Percentiles rank a stretch among this genome's conserved stretches.
Evolutionary conservation across 1,140 invertebrate genomes (phyloP).

Genomic region (Mesaphorura yosii): DNA sequence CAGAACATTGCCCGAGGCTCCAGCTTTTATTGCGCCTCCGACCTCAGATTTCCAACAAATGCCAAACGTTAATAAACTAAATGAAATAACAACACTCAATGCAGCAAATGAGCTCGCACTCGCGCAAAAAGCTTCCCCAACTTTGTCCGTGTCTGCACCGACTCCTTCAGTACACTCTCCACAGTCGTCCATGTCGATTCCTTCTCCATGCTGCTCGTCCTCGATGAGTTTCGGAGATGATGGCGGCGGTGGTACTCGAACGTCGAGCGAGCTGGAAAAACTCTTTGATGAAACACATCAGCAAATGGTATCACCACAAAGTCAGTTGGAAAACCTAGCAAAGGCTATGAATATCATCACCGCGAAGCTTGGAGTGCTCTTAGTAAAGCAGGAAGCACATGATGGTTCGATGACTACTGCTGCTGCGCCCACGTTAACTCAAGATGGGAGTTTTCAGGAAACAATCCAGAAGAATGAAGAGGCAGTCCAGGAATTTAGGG

Average conservation of each 20-base stretch:
- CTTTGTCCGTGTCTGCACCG: no score
- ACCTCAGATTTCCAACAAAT: no score
- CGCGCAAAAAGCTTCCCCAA: not conserved
- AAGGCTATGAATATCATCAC: conserved; percentile 2
- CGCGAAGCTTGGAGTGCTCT: not conserved
- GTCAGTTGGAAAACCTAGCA: conserved; percentile 35
- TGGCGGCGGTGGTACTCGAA: no score
- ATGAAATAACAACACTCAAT: not conserved
- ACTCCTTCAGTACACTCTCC: no score
- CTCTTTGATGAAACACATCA: not conserved
- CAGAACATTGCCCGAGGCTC: no score
- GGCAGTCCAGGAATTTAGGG: no score
- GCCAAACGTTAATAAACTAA: not conserved
- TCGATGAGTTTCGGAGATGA: no score
- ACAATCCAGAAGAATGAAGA: no score
- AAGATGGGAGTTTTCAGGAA: no score
- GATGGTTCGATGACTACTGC: conserved; percentile 35
- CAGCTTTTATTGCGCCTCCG: no score
- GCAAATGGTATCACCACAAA: conserved; percentile 32
- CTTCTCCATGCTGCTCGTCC: no score
- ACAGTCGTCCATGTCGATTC: no score
- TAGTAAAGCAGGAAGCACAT: not conserved
- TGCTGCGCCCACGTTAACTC: conserved; percentile 31
- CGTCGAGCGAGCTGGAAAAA: not conserved
- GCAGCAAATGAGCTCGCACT: not conserved